These are phyloP conservation scores for Pandemis cinnamomeana DNA, from an alignment of 2,888 invertebrate genomes.

Conservation along the genomic window DNA sequence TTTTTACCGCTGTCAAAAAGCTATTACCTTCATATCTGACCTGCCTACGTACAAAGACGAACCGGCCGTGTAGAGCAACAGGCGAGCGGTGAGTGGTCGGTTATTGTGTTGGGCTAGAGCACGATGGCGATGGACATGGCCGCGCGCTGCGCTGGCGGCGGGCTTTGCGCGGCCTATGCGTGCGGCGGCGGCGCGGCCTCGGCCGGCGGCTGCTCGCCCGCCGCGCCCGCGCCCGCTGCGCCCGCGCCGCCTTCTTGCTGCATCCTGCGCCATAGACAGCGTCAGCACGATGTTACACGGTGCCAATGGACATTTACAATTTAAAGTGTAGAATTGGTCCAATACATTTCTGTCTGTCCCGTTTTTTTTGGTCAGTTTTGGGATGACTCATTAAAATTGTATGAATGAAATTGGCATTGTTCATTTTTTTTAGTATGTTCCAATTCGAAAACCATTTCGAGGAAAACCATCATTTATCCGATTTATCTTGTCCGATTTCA, in stretches of 20 bases:
- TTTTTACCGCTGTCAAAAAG: no score
- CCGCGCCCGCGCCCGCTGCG: conserved; percentile 34
- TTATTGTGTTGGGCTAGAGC: neutral
- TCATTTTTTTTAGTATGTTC: no score
- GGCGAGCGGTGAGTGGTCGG: neutral
- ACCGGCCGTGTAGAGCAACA: neutral
- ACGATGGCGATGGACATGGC: conserved; percentile 27
- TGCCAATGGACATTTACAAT: no score
- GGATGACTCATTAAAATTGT: no score
- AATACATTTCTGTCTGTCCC: no score
- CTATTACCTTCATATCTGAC: no score
- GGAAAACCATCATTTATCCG: no score
- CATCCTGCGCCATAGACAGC: conserved; percentile 29
- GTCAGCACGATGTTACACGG: neutral
- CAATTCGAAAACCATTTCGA: no score
- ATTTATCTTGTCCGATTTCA: no score
- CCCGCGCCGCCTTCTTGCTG: conserved; percentile 44
- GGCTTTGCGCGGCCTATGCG: conserved; percentile 45
- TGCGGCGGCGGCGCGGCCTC: conserved; percentile 52
- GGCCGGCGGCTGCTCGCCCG: conserved; percentile 50
- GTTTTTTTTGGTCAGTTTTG: no score
- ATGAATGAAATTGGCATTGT: no score
- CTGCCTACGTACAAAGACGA: neutral
- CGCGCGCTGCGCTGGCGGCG: conserved; percentile 2
- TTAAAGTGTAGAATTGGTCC: no score